These are phyloP conservation scores for Drosophila subpulchrella DNA, from an alignment of 1,140 invertebrate genomes.

Conservation along the genomic window DNA sequence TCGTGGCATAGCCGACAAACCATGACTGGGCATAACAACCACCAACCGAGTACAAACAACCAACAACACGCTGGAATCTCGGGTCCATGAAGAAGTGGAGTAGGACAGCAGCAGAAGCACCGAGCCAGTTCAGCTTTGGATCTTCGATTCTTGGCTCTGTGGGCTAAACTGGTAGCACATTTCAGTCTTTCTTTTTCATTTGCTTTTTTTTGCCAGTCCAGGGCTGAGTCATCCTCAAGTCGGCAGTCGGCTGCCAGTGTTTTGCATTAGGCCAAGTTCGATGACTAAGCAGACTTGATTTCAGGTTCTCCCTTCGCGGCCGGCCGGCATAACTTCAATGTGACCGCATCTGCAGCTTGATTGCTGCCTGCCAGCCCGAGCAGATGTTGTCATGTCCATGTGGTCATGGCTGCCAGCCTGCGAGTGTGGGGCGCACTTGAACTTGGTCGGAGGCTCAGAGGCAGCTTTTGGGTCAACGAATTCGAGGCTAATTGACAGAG, in stretches of 20 bases:
- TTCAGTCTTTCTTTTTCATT: conserved; percentile 25
- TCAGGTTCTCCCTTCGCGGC: conserved; percentile 31
- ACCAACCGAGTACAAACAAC: conserved; percentile 8
- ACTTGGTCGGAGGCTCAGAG: conserved; percentile 3
- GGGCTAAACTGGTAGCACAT: conserved; percentile 75
- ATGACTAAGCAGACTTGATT: conserved; percentile 75
- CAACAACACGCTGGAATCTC: conserved; percentile 41
- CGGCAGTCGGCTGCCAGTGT: conserved; percentile 48
- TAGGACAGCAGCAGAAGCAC: conserved; percentile 41
- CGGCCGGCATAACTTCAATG: conserved; percentile 75
- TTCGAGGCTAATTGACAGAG: neutral
- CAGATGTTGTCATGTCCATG: conserved; percentile 40
- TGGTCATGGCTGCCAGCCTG: conserved; percentile 11
- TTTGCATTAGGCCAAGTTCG: conserved; percentile 81
- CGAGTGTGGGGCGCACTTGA: conserved; percentile 17
- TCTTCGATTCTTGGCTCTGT: conserved; percentile 31
- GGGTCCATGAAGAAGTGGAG: conserved; percentile 43
- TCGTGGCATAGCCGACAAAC: conserved; percentile 43
- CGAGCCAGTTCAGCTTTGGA: conserved; percentile 31
- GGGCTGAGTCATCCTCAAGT: conserved; percentile 71
- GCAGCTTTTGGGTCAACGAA: conserved; percentile 5
- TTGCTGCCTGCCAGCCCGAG: conserved; percentile 35
- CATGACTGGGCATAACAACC: conserved; percentile 69
- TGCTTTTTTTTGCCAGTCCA: conserved; percentile 45
- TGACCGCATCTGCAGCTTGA: conserved; percentile 62